Evolutionary conservation across 2,888 invertebrate species (phyloP).

Genomic region (Cremastobaeus sp.): DNA sequence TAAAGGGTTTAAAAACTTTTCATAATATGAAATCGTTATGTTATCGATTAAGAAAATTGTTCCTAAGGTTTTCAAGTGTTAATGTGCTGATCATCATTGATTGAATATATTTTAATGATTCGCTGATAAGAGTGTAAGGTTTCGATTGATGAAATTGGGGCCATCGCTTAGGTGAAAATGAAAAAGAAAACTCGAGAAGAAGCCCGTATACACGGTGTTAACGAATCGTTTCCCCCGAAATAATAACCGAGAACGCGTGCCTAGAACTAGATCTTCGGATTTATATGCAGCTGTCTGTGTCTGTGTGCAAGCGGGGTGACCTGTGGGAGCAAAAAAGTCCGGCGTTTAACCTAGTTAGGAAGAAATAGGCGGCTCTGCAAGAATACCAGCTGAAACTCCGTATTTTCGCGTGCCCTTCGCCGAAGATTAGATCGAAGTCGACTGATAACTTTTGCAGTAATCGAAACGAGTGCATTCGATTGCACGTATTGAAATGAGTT

Average conservation of each 20-base stretch:
- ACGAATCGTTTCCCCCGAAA: constrained; percentile 59
- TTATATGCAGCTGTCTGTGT: constrained; percentile 39
- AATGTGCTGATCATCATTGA: no score
- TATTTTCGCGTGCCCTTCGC: constrained; percentile 16
- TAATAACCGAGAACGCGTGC: constrained; percentile 57
- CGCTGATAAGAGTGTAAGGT: no score
- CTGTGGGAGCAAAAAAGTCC: constrained; percentile 43
- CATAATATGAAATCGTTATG: no score
- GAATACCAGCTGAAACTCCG: constrained; percentile 39
- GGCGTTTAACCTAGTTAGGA: constrained; percentile 45
- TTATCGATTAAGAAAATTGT: no score
- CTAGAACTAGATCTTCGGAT: no score
- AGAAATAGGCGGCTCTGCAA: constrained; percentile 34
- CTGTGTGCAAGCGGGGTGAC: constrained; percentile 40
- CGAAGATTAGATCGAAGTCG: not conserved
- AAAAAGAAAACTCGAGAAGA: constrained; percentile 44
- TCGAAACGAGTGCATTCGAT: no score
- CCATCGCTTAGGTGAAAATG: constrained; percentile 38
- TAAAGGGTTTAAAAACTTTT: no score
- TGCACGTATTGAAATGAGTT: no score
- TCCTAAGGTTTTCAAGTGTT: no score
- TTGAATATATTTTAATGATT: no score
- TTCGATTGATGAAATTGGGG: no score
- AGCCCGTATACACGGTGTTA: constrained; percentile 52
- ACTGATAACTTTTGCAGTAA: no score